phyloP scores from a whole-genome alignment of 1,140 invertebrate genomes.

The Drosophila jambulina region DNA sequence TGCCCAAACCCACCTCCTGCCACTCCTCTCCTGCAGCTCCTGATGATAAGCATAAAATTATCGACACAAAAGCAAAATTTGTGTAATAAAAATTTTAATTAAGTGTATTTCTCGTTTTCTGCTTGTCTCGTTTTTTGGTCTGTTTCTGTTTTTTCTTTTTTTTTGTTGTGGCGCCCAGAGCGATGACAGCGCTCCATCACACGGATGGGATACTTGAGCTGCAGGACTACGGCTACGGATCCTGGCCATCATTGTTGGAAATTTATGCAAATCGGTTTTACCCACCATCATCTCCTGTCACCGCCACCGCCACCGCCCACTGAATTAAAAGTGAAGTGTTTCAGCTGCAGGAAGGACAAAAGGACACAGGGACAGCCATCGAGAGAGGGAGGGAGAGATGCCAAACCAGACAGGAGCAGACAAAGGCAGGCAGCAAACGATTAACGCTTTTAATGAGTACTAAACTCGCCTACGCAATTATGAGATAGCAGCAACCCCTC shows the following conservation, averaged over 20 bases:
- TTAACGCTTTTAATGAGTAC: conserved; percentile 81
- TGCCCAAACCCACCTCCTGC: not conserved
- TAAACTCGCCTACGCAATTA: conserved; percentile 79
- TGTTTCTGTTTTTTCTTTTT: not conserved
- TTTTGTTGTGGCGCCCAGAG: conserved; percentile 32
- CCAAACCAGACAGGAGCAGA: conserved; percentile 44
- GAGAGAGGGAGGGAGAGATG: not conserved
- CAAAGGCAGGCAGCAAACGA: conserved; percentile 50
- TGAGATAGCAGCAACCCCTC: conserved; percentile 61
- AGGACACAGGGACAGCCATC: not conserved
- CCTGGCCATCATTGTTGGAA: conserved; percentile 66
- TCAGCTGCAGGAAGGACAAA: conserved; percentile 58
- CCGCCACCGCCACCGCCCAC: conserved; percentile 15
- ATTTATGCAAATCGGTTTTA: conserved; percentile 79
- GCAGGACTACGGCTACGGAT: conserved; percentile 5
- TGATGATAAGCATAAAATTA: conserved; percentile 82
- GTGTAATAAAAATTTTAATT: conserved; percentile 67
- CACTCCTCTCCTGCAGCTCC: conserved; percentile 11
- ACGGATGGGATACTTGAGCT: conserved; percentile 12
- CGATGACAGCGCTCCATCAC: conserved; percentile 62
- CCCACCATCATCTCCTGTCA: conserved; percentile 4
- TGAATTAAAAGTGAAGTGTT: conserved; percentile 75
- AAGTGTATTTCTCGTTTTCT: conserved; percentile 30
- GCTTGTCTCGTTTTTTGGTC: not conserved
- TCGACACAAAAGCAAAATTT: conserved; percentile 77